Evolutionary conservation across 2,888 invertebrate species (phyloP).

Genomic region (Rugalucina vietnamica): DNA sequence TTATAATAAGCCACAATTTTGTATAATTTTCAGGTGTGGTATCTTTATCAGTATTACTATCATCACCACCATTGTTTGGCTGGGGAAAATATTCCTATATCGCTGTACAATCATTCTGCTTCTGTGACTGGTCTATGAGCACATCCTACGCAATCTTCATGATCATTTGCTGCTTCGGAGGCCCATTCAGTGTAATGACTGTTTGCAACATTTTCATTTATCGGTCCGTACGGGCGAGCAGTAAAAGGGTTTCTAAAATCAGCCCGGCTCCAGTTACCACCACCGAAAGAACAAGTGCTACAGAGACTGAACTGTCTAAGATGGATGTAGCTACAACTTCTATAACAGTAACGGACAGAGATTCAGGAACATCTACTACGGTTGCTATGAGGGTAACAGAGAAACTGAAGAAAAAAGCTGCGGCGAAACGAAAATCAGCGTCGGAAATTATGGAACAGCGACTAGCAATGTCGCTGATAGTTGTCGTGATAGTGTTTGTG

Average conservation of each 20-base stretch:
- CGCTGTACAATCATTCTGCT: constrained; percentile 76
- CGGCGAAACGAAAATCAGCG: neutral
- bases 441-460: constrained; percentile 65
- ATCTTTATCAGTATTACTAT: constrained; percentile 67
- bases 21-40: constrained; percentile 67
- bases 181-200: constrained; percentile 78
- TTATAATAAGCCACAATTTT: too few species aligned
- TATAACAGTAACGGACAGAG: too few species aligned
- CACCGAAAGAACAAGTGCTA: too few species aligned
- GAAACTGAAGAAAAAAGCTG: neutral
- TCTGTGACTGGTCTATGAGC: constrained; percentile 76
- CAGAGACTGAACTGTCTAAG: too few species aligned
- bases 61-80: constrained; percentile 76
- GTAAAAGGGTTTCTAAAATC: constrained; percentile 13
- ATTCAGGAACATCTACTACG: neutral
- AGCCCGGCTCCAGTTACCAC: too few species aligned
- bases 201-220: constrained; percentile 75
- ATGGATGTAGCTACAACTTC: too few species aligned
- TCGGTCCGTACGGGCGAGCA: constrained; percentile 67
- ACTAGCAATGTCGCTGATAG: constrained; percentile 70
- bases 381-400: neutral
- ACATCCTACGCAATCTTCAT: constrained; percentile 79
- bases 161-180: constrained; percentile 78
- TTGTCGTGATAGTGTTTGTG: constrained; percentile 76
- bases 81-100: constrained; percentile 77